Percentiles rank a stretch among this genome's conserved stretches.
Conservation (phyloP, 2,113 vertebrate genomes). For the Erpornis zantholeuca region DNA sequence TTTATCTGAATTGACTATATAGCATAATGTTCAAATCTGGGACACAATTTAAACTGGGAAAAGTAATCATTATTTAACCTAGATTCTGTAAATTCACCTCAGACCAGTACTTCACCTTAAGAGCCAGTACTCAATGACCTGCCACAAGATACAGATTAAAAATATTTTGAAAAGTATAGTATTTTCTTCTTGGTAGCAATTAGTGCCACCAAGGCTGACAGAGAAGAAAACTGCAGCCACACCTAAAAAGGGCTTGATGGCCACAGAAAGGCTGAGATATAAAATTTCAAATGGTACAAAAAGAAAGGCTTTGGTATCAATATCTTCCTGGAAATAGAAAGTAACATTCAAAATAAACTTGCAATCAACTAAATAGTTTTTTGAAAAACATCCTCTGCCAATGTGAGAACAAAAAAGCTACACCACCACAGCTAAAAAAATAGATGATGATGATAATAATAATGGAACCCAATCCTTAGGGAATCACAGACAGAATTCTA, state of each 20-base stretch:
- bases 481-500: not conserved
- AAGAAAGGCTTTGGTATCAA: not conserved
- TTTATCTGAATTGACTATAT: constrained; percentile 62
- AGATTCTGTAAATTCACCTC: constrained; percentile 66
- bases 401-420: not conserved
- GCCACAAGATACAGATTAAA: constrained; percentile 3
- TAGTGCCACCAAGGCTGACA: not conserved
- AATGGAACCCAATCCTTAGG: not conserved
- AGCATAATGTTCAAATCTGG: constrained; percentile 55
- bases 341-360: not conserved
- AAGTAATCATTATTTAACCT: constrained; percentile 71
- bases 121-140: constrained; percentile 44
- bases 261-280: not conserved
- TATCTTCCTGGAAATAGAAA: not conserved
- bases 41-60: constrained; percentile 67
- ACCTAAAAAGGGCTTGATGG: not conserved
- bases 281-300: not conserved
- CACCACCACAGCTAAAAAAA: not conserved
- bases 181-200: constrained; percentile 29
- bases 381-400: not conserved
- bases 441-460: fast-evolving
- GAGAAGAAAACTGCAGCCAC: constrained; percentile 21
- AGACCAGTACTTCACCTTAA: too few relatives aligned
- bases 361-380: not conserved
- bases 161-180: constrained; percentile 8